phyloP scores from a whole-genome alignment of 37 sponge, comb jelly and placozoan genomes.

The Diacarnus erythraeanus region DNA sequence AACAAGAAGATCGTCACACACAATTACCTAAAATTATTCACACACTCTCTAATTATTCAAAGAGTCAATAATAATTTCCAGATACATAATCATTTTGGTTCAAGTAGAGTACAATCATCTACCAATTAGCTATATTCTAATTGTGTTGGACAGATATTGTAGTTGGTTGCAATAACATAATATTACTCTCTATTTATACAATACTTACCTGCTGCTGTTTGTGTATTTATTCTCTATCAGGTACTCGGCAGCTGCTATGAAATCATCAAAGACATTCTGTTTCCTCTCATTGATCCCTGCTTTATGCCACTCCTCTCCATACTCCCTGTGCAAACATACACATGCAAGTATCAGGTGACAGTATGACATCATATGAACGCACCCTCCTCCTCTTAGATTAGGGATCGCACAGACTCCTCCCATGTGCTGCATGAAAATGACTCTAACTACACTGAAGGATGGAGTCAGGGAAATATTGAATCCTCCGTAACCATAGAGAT shows the following conservation, averaged over 20 bases:
- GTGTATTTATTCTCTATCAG: conserved; percentile 83
- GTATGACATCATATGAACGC: conserved; percentile 1
- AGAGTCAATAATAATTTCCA: not conserved
- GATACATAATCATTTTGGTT: too few relatives aligned
- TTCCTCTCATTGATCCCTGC: conserved; percentile 84
- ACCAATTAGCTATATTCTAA: too few relatives aligned
- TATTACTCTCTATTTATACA: too few relatives aligned
- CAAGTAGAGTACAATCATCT: too few relatives aligned
- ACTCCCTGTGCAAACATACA: conserved; percentile 67
- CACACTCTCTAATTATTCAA: too few relatives aligned
- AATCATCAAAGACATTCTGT: conserved; percentile 98
- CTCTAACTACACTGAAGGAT: conserved; percentile 66
- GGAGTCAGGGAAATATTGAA: conserved; percentile 96
- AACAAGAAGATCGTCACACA: too few relatives aligned
- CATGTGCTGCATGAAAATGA: conserved; percentile 92
- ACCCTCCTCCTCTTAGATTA: conserved; percentile 98
- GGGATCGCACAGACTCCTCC: conserved; percentile 85
- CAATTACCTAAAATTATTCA: too few relatives aligned
- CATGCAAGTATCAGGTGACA: not conserved
- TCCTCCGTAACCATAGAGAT: conserved; percentile 97
- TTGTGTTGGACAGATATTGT: too few relatives aligned
- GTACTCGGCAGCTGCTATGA: conserved; percentile 87
- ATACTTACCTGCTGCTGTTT: conserved; percentile 27
- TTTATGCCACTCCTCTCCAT: conserved; percentile 96
- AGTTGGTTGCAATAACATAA: too few relatives aligned